Evolutionary conservation across 1,140 invertebrate species (phyloP), one percentile per base, ranked within the genome.

Genomic region (Stegodyphus dumicola): DNA sequence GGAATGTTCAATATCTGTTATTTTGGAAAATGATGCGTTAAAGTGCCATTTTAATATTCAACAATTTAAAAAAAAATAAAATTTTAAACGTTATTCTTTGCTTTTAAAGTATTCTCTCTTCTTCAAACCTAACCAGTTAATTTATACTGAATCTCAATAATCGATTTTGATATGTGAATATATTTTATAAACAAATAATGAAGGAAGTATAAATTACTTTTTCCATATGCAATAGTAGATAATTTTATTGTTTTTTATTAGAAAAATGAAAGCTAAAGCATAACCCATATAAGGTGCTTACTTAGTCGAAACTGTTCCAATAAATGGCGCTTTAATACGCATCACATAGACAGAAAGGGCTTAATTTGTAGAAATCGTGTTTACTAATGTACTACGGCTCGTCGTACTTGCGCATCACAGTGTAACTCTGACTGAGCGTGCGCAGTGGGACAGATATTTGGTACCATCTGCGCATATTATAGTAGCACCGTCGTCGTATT

Each of bases 381-480:
- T 51, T 51, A 7, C 33, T 48, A 49, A 51, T 49, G 48, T 49
- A 73, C 49, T 33, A 65, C 48, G 18, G 7, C n/a, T 60, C 66
- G 51, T 73, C 56, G 60, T 69, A 67, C 65, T 77, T 13, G 70
- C 67, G 74, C 54, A 85, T 85, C 81, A 85, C 81, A 85, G 81
- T 85, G 60, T 69, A 76, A 85, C 81, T 77, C 81, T 85, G 81
- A 85, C 73, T 85, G 81, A 85, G 81, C 81, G 81, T 85, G 81
- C 81, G 74, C 73, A 85, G 66, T 49, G 64, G 65, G 6, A 3
- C 10, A 18, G 60, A 54, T n/a, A 13, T 48, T 60, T 60, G 1
- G 1, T 65, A 10, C 11, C 52, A 52, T 51, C 65, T 77, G 81
- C 74, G 81, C 81, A 85, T 6, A 74, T 76, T 85, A 73, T 85